Conservation (phyloP, 2,888 invertebrate species). For the Xestia xanthographa region DNA sequence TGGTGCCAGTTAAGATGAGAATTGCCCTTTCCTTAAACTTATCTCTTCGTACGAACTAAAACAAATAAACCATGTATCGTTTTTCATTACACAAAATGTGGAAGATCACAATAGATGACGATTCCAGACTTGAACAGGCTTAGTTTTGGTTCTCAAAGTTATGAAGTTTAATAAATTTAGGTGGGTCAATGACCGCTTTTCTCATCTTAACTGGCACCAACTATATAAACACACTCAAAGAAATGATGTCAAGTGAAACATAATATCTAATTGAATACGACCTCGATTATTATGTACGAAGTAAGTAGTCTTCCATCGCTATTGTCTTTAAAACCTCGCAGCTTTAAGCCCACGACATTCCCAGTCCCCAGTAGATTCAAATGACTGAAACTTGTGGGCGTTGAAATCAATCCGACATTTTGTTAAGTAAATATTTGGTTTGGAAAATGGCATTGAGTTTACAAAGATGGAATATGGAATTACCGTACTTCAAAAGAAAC, state of each 20-base stretch:
- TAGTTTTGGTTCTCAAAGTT: no score
- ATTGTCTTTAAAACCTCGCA: background rate
- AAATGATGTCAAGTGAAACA: slow-evolving; percentile 2
- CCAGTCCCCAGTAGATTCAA: background rate
- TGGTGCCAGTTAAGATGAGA: no score
- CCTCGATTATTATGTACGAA: slow-evolving; percentile 3
- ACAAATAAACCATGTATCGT: no score
- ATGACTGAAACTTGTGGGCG: slow-evolving; percentile 9
- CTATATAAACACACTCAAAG: background rate
- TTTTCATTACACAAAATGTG: no score
- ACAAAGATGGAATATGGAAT: slow-evolving; percentile 1
- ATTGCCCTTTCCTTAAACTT: no score
- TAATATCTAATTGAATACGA: slow-evolving; percentile 15
- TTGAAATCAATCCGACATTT: slow-evolving; percentile 20
- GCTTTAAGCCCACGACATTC: background rate
- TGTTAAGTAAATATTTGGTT: slow-evolving; percentile 11
- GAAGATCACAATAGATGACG: no score
- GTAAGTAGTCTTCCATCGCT: background rate
- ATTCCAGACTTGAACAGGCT: no score
- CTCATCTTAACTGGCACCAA: no score
- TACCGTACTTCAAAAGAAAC: background rate
- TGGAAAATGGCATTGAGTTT: background rate
- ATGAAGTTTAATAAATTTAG: no score
- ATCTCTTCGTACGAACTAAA: no score
- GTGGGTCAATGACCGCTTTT: no score